Percentiles rank a stretch among this genome's conserved stretches.
These are phyloP conservation scores for Virgularia gustaviana DNA, from an alignment of 92 coral and sea anemone species.

Conservation along the genomic window DNA sequence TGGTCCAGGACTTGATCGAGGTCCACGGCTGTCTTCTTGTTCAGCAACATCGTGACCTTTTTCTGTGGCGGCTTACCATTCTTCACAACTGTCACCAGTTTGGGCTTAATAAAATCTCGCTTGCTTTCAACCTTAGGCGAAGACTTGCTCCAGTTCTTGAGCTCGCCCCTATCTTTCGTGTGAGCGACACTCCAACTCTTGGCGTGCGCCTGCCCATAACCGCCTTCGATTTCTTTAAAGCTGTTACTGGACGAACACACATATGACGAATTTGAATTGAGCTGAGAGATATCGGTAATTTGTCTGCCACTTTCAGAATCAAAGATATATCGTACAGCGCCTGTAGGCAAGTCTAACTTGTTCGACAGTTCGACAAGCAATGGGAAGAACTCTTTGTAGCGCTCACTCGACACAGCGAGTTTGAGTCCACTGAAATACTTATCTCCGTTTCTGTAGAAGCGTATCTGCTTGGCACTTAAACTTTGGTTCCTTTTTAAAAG, in stretches of 20 bases:
- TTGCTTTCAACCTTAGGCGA: conserved; percentile 41
- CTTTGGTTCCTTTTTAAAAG: conserved; percentile 95
- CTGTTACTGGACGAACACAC: conserved; percentile 72
- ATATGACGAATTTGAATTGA: conserved; percentile 77
- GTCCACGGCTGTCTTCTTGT: conserved; percentile 81
- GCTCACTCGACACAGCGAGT: conserved; percentile 90
- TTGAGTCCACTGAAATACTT: conserved; percentile 81
- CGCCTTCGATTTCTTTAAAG: conserved; percentile 68
- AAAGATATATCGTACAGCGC: conserved; percentile 82
- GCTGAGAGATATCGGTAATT: conserved; percentile 76
- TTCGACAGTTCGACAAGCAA: conserved; percentile 81
- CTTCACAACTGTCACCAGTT: conserved; percentile 88
- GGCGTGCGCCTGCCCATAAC: conserved; percentile 61
- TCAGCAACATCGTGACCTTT: conserved; percentile 98
- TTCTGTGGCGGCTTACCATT: conserved; percentile 96
- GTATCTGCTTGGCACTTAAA: conserved; percentile 87
- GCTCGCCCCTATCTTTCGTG: conserved; percentile 24
- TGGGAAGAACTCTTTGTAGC: conserved; percentile 90
- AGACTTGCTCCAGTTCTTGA: conserved; percentile 28
- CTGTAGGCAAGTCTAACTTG: conserved; percentile 81
- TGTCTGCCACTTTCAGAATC: conserved; percentile 71
- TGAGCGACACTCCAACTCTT: conserved; percentile 24
- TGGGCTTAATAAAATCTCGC: conserved; percentile 90
- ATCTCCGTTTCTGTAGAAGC: conserved; percentile 96
- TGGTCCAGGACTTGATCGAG: conserved; percentile 92